phyloP scores from a whole-genome alignment of 2,797 vertebrate species.

The Acrocephalus scirpaceus region DNA sequence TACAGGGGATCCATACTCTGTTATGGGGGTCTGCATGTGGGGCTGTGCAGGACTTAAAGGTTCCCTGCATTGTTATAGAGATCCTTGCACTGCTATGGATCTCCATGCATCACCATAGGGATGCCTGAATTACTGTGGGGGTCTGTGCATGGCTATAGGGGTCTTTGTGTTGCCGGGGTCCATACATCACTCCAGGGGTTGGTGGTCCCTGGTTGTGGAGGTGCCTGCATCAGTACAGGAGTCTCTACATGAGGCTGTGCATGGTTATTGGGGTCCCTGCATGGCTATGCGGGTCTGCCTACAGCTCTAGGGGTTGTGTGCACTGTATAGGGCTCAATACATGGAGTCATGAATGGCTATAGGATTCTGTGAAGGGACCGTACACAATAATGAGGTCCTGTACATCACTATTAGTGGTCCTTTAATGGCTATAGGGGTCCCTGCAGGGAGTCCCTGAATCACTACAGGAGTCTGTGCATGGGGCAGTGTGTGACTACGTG shows the following conservation, averaged over 20 bases:
- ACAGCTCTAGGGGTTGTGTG: background rate
- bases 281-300: background rate
- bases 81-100: background rate
- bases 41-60: background rate
- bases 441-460: background rate
- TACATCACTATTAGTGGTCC: background rate
- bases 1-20: background rate
- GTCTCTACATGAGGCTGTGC: background rate
- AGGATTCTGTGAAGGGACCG: background rate
- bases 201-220: background rate
- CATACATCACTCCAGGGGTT: too few species aligned
- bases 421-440: background rate
- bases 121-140: background rate
- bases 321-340: background rate
- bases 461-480: background rate
- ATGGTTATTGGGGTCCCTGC: background rate
- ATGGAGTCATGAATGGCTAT: background rate
- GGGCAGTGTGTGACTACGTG: background rate
- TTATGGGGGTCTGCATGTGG: background rate
- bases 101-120: background rate
- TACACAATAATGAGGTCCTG: background rate
- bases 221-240: background rate
- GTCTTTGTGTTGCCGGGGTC: background rate
- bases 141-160: accelerated
- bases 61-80: background rate